These are phyloP conservation scores for Pristis pectinata DNA, from an alignment of 2,797 vertebrate species.

Conservation along the genomic window DNA sequence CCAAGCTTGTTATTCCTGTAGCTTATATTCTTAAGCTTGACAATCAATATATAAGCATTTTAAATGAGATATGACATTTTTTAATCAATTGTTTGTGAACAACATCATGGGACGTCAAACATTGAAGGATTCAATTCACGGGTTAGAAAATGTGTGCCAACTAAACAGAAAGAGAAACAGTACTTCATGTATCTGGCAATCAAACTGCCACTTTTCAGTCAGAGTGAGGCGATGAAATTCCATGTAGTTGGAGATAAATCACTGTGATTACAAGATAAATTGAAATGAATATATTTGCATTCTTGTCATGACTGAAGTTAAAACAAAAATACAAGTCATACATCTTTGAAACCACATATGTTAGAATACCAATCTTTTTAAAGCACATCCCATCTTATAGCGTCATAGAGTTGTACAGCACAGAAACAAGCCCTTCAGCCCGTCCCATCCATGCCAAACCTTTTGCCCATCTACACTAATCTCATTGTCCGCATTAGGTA, in stretches of 20 bases:
- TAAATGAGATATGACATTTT: background rate
- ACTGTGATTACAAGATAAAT: background rate
- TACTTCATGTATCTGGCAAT: background rate
- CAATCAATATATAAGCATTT: background rate
- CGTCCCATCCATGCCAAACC: too few relatives aligned
- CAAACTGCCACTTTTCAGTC: background rate
- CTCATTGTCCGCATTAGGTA: too few relatives aligned
- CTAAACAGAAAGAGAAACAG: background rate
- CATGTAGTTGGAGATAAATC: background rate
- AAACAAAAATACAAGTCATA: background rate
- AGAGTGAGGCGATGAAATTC: background rate
- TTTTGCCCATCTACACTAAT: too few relatives aligned
- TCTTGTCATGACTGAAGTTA: background rate
- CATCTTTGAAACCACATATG: background rate
- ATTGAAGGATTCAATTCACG: background rate
- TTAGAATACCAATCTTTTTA: background rate
- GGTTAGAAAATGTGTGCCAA: background rate
- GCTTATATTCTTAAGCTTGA: too few relatives aligned
- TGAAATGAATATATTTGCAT: background rate
- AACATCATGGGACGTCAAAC: background rate
- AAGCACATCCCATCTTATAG: background rate
- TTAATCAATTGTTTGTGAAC: background rate
- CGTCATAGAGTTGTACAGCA: too few relatives aligned
- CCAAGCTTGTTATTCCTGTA: too few relatives aligned
- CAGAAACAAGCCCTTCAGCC: too few relatives aligned